Conservation (phyloP, 2,797 vertebrate genomes). For the Rhyacichthys aspro region DNA sequence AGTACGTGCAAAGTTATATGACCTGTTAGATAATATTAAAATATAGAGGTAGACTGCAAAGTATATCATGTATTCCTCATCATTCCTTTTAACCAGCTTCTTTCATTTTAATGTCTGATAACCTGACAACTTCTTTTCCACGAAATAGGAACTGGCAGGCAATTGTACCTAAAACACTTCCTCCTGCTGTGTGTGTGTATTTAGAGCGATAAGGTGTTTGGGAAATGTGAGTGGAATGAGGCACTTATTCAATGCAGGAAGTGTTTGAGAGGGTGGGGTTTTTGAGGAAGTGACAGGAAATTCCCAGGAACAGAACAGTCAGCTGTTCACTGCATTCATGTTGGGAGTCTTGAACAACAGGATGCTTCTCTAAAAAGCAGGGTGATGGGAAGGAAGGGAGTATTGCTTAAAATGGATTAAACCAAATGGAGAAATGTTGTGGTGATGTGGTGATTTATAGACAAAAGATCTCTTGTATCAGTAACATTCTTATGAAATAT, state of each 20-base stretch:
- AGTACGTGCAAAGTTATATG: neutral
- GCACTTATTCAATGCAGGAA: slow-evolving; percentile 62
- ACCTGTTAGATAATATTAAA: neutral
- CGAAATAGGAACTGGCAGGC: slow-evolving; percentile 42
- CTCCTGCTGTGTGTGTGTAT: slow-evolving; percentile 13
- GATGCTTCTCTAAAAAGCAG: slow-evolving; percentile 30
- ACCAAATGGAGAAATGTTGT: slow-evolving; percentile 8
- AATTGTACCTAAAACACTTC: slow-evolving; percentile 6
- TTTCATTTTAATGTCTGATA: slow-evolving; percentile 17
- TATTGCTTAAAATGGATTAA: neutral
- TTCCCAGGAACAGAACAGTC: slow-evolving; percentile 67
- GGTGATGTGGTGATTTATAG: neutral
- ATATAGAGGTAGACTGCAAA: neutral
- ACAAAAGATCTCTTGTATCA: too few relatives aligned
- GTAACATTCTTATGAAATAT: too few relatives aligned
- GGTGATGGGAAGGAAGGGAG: slow-evolving; percentile 16
- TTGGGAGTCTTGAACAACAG: slow-evolving; percentile 52
- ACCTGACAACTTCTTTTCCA: neutral
- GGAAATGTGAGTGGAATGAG: slow-evolving; percentile 30
- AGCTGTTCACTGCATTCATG: slow-evolving; percentile 59
- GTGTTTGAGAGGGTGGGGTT: slow-evolving; percentile 45
- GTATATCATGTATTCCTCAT: slow-evolving; percentile 6
- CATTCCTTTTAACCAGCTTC: neutral
- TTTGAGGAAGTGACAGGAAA: slow-evolving; percentile 61
- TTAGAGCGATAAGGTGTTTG: slow-evolving; percentile 32